A percentile compares a stretch with the other conserved stretches of the same genome.
Conservation (phyloP, 2,888 invertebrate genomes). For the Rhogogaster chlorosoma region DNA sequence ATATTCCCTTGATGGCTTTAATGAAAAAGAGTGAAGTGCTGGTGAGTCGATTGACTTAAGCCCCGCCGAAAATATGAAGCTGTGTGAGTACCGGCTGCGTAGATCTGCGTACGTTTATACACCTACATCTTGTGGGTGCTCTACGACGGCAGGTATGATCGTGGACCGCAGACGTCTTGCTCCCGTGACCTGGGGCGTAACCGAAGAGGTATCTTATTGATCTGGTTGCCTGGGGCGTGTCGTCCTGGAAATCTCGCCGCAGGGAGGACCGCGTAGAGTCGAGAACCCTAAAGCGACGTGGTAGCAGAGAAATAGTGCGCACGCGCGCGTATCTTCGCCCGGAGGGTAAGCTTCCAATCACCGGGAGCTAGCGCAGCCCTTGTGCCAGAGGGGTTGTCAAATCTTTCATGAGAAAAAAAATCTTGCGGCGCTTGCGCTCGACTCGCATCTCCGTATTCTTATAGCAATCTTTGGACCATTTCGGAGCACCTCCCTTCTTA, state of each 20-base stretch:
- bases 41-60: background rate
- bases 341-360: constrained; percentile 77
- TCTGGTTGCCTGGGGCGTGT: constrained; percentile 78
- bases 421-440: constrained; percentile 43
- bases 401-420: constrained; percentile 58
- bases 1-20: background rate
- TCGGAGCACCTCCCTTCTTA: constrained; percentile 3
- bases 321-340: constrained; percentile 65
- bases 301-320: constrained; percentile 50
- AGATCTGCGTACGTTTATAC: background rate
- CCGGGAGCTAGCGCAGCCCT: constrained; percentile 74
- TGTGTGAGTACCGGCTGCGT: background rate
- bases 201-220: constrained; percentile 77
- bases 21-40: background rate
- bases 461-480: background rate
- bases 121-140: background rate
- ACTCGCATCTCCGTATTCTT: constrained; percentile 10
- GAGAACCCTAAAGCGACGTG: constrained; percentile 75
- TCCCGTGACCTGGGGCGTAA: constrained; percentile 71
- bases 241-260: constrained; percentile 77
- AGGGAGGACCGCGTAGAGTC: constrained; percentile 74
- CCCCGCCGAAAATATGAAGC: background rate
- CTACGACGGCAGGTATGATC: constrained; percentile 8
- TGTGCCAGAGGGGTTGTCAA: constrained; percentile 66
- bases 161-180: constrained; percentile 45